Evolutionary conservation across 2,113 vertebrate species (phyloP).

Genomic region (Oxyruncus cristatus): DNA sequence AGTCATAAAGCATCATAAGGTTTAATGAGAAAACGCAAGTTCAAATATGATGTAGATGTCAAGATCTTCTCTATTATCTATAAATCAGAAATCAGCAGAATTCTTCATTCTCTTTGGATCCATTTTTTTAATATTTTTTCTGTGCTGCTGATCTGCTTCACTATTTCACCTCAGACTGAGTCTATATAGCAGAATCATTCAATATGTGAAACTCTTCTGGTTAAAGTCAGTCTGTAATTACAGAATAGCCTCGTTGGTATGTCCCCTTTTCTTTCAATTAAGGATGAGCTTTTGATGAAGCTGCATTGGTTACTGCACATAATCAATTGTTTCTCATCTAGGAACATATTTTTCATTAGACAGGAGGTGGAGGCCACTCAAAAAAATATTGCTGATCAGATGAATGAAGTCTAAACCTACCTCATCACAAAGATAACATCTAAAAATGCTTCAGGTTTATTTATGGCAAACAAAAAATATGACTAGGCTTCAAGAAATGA

Average conservation of each 20-base stretch:
- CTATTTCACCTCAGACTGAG: neutral
- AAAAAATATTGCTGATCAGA: conserved; percentile 29
- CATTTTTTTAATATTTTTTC: neutral
- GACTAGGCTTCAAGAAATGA: conserved; percentile 65
- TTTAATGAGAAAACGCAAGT: neutral
- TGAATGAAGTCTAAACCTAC: conserved; percentile 30
- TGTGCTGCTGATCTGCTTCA: neutral
- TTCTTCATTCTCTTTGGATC: neutral
- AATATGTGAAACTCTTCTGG: neutral
- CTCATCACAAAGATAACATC: conserved; percentile 50
- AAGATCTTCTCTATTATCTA: neutral
- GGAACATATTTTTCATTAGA: conserved; percentile 54
- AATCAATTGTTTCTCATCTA: conserved; percentile 52
- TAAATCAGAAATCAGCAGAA: neutral
- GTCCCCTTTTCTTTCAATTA: conserved; percentile 30
- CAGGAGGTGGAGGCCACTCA: conserved; percentile 11
- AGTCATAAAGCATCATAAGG: neutral
- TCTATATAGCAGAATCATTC: neutral
- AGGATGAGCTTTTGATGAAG: conserved; percentile 48
- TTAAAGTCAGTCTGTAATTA: neutral
- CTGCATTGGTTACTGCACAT: neutral
- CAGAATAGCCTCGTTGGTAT: neutral
- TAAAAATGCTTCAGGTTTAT: conserved; percentile 38
- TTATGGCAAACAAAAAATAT: conserved; percentile 57
- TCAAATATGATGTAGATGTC: neutral